Evolutionary conservation across 1,140 invertebrate species (phyloP), one percentile per base, ranked within the genome.

Genomic region (Anastrepha obliqua): DNA sequence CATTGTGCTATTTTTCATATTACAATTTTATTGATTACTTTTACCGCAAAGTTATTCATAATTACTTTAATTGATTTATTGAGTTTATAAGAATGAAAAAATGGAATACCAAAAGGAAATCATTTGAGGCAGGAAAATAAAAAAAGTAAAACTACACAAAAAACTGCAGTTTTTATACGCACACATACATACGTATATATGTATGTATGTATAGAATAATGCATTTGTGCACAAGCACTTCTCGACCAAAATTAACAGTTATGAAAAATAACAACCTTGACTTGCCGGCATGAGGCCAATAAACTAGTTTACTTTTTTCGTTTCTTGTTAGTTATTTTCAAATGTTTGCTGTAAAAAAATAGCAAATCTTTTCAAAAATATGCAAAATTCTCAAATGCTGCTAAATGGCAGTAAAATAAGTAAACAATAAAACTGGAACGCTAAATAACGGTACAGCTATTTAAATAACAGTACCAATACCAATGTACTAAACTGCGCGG

Each of bases 181-280:
- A 29, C 1, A 29, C 29, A 29, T 29, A 29, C 29, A 29, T 0
- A 29, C 29, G 29, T 1, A 29, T 29, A 0, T 29, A 29, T 29
- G 29, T 29, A 29, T 29, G 1, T 29, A 29, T 29, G 29, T 29
- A 29, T 29, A 29, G 29, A 29, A 29, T 29, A 29, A 1, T 29
- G 29, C 29, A 29, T 29, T 0, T 29, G 29, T 29, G 29, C 29
- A 29, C 29, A 29, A 0, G 29, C 29, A 29, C 29, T 29, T 29
- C 29, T 29, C 29, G 29, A 29, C 29, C 29, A 29, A 29, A 29
- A 29, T 29, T 29, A n/a, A 51, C 39, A 39, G 39, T 51, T 74
- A 47, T 74, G 47, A 17, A 17, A 74, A n/a, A n/a, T n/a, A 74
- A 7, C 17, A 74, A 47, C 70, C 70, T 74, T 74, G 70, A 13